Conservation (phyloP, 2,888 invertebrate genomes). For the Zhengitettix transpicula region DNA sequence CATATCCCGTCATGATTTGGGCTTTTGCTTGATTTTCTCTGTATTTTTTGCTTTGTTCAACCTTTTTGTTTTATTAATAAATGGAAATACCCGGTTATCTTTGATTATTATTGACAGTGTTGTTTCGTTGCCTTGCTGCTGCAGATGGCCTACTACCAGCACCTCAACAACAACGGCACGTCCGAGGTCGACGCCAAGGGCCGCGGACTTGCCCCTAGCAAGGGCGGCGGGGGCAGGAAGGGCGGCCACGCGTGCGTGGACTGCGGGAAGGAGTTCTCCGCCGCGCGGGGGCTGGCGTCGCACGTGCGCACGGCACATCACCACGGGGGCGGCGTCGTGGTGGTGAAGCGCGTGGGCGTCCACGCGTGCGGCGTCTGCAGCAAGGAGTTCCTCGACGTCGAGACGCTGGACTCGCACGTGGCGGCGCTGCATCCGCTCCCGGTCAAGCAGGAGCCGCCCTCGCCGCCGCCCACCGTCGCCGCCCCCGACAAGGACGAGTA, state of each 20-base stretch:
- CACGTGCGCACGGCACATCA: constrained; percentile 21
- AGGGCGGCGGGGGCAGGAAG: constrained; percentile 2
- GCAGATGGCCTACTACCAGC: constrained; percentile 9
- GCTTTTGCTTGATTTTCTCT: too few species aligned
- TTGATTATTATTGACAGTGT: too few species aligned
- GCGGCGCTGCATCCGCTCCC: constrained; percentile 16
- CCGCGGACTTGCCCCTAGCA: background rate
- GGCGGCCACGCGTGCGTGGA: constrained; percentile 17
- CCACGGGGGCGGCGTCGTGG: background rate
- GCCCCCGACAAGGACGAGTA: too few species aligned
- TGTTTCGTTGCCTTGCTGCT: too few species aligned
- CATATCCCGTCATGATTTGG: too few species aligned
- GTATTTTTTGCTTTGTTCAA: too few species aligned
- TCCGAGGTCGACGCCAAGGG: background rate
- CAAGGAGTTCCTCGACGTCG: constrained; percentile 20
- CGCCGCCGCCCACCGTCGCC: too few species aligned
- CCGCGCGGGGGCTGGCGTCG: constrained; percentile 19
- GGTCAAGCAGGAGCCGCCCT: too few species aligned
- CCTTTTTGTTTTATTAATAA: too few species aligned
- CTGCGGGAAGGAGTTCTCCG: constrained; percentile 20
- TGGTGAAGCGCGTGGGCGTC: constrained; percentile 13
- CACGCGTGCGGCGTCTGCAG: constrained; percentile 22
- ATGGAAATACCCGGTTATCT: too few species aligned
- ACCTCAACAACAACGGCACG: constrained; percentile 8
- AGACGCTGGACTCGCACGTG: constrained; percentile 20